Conservation (phyloP, 2,797 vertebrate genomes). For the Sitta carolinensis region DNA sequence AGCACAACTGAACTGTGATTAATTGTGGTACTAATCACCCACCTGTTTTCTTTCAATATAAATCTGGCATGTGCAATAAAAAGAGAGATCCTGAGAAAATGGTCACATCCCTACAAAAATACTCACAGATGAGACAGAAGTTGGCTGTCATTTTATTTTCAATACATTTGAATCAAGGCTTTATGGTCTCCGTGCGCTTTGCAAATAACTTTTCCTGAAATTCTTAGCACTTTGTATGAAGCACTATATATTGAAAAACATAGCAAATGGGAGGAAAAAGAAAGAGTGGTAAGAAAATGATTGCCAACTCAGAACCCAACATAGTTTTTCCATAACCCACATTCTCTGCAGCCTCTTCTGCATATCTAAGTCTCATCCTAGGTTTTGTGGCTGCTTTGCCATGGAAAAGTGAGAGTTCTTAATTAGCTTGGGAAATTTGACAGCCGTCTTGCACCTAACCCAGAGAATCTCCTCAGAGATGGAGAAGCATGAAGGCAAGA, state of each 20-base stretch:
- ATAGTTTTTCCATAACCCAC: background rate
- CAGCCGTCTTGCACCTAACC: background rate
- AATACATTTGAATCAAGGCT: background rate
- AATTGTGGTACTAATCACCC: conserved; percentile 43
- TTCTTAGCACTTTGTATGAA: background rate
- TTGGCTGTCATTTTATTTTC: background rate
- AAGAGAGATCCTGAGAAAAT: background rate
- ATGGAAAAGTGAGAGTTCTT: background rate
- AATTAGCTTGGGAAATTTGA: background rate
- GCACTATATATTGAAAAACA: background rate
- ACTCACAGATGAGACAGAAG: background rate
- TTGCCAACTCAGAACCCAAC: background rate
- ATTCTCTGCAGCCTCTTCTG: background rate
- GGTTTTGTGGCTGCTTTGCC: background rate
- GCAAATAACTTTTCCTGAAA: background rate
- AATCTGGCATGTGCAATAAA: background rate
- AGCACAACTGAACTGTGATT: conserved; percentile 12
- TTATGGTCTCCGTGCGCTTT: background rate
- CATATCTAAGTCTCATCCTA: background rate
- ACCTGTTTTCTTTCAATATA: conserved; percentile 55
- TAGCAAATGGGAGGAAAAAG: background rate
- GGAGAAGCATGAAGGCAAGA: conserved; percentile 9
- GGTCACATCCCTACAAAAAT: background rate
- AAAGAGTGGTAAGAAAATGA: background rate
- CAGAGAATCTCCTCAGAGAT: background rate